A percentile compares a stretch with the other conserved stretches of the same genome.
Evolutionary conservation across 2,797 vertebrate genomes (phyloP).

Genomic region (Sparidentex hasta): DNA sequence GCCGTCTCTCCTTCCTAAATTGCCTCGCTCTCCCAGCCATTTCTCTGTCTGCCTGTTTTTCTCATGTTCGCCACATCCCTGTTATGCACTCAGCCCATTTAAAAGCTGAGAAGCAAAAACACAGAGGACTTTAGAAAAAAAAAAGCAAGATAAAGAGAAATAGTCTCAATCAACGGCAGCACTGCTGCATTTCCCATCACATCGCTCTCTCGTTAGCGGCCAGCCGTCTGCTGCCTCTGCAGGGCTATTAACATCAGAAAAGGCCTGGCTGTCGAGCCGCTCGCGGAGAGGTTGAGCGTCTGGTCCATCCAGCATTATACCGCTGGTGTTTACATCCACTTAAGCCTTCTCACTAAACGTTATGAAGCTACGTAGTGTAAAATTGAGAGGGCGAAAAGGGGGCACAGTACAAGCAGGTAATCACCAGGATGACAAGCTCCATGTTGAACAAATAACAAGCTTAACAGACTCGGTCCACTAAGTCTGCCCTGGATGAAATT

Average conservation of each 20-base stretch:
- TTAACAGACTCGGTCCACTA: constrained; percentile 26
- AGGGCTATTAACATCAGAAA: constrained; percentile 59
- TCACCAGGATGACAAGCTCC: constrained; percentile 55
- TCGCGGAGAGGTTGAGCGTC: constrained; percentile 41
- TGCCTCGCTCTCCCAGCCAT: constrained; percentile 38
- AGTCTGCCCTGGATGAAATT: constrained; percentile 15
- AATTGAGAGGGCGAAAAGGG: constrained; percentile 50
- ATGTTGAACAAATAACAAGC: constrained; percentile 40
- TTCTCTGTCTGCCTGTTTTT: constrained; percentile 39
- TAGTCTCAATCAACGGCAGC: constrained; percentile 51
- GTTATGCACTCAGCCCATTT: constrained; percentile 44
- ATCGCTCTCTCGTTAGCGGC: constrained; percentile 50
- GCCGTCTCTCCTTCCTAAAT: constrained; percentile 39
- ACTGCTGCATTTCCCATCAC: constrained; percentile 39
- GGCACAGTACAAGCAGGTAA: constrained; percentile 56
- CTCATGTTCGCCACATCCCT: constrained; percentile 38
- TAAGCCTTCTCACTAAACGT: constrained; percentile 47
- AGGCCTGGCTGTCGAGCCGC: constrained; percentile 46
- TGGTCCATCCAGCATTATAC: constrained; percentile 33
- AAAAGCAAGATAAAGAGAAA: constrained; percentile 10
- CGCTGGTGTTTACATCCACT: constrained; percentile 65
- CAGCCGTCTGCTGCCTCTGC: constrained; percentile 41
- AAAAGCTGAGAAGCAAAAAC: constrained; percentile 54
- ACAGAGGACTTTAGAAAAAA: constrained; percentile 8
- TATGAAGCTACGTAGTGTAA: constrained; percentile 66